Base-by-base conservation (phyloP, 92 coral and sea anemone species). In the Palythoa grandis region DNA sequence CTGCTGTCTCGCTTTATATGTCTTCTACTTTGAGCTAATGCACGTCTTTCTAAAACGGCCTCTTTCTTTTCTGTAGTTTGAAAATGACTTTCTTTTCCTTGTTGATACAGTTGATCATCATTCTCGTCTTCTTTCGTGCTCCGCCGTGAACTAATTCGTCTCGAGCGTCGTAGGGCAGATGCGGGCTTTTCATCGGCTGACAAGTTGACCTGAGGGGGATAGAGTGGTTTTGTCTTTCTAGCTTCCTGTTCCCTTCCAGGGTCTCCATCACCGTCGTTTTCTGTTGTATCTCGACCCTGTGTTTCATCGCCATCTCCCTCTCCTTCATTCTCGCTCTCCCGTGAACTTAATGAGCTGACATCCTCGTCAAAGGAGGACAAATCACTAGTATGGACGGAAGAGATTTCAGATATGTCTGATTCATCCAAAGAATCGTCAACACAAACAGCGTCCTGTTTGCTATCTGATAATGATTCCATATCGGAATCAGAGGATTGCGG, bases 321-420 rank as follows among this genome's bases (percentile, higher is more conserved):
- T 5, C 47, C 78, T 11, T 86, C 86, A 63, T 86, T 74, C 88
- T 83, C 83, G 1, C 70, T 85, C 72, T 87, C 89, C 58, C 53
- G 61, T 14, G 88, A 70, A 19, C 93, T 89, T 8, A 69, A 78
- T 35, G 98, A 92, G 79, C 94, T 94, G 15, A 92, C 91, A 35
- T 96, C 95, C 23, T 90, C 98, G 22, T 96, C 96, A 85, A 96
- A 92, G 13, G 99, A 96, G 2, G 99, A 96, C 90, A 96, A 87
- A 88, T 96, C 99, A 63, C 99, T 96, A 10, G 99, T 96, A 84
- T 96, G 99, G 35, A 96, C 99, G 13, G 99, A 96, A 14, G 97
- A 93, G 19, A 96, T 98, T 53, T 94, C 98, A 1, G 99, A 95
- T 23, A 96, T 88, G 78, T 93, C 98, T 0, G 98, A 95, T 39